Evolutionary conservation across 2,888 invertebrate genomes (phyloP).

Genomic region (Luperina testacea): DNA sequence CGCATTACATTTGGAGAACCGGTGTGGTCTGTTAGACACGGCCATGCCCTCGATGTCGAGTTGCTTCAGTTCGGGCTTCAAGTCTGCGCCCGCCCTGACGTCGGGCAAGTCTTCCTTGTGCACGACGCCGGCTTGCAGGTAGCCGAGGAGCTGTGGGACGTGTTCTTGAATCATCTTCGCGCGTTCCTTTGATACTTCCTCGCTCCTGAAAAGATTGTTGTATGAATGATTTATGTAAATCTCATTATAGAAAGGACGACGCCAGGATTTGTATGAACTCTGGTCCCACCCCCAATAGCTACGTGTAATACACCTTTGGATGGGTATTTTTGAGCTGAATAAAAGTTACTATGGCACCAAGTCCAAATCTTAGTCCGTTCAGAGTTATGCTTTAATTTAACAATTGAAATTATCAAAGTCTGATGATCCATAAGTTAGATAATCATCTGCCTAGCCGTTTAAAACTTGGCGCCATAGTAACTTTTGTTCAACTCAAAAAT

Average conservation of each 20-base stretch:
- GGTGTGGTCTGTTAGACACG: conserved; percentile 28
- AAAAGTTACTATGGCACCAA: too few relatives aligned
- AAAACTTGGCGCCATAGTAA: too few relatives aligned
- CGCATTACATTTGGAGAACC: conserved; percentile 79
- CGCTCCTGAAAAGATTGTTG: conserved; percentile 75
- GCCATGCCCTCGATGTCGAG: conserved; percentile 70
- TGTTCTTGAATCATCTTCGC: conserved; percentile 89
- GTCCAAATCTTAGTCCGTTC: too few relatives aligned
- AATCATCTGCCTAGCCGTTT: too few relatives aligned
- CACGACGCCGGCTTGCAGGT: conserved; percentile 89
- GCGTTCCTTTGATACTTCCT: conserved; percentile 90
- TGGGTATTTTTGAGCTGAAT: too few relatives aligned
- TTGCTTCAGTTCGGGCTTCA: neutral
- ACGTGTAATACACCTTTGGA: too few relatives aligned
- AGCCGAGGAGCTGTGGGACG: conserved; percentile 89
- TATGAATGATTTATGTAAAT: neutral
- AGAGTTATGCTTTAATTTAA: too few relatives aligned
- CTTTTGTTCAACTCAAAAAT: too few relatives aligned
- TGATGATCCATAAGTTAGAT: too few relatives aligned
- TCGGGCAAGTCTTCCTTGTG: conserved; percentile 81
- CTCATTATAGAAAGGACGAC: neutral
- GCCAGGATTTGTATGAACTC: too few relatives aligned
- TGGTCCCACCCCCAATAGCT: too few relatives aligned
- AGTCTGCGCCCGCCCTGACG: conserved; percentile 61
- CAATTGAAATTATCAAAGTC: too few relatives aligned